Percentiles rank a stretch among this genome's conserved stretches.
Evolutionary conservation across 2,888 invertebrate species (phyloP).

Genomic region (Oegoconia quadripuncta): DNA sequence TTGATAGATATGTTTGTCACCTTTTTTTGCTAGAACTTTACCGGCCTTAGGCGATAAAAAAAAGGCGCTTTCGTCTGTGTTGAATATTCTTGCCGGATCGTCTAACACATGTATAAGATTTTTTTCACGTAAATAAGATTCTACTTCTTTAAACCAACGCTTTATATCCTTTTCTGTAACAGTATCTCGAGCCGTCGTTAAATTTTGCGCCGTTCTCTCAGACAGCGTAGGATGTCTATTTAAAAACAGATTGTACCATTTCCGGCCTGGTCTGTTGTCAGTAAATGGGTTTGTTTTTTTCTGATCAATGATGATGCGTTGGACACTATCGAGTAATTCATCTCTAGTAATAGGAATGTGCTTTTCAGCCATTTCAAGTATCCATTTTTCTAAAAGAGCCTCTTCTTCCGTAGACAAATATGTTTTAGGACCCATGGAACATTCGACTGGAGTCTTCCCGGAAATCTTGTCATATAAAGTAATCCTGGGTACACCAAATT

Average conservation of each 20-base stretch:
- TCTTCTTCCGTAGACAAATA: constrained; percentile 19
- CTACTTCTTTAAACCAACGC: constrained; percentile 27
- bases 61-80: constrained; percentile 42
- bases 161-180: constrained; percentile 27
- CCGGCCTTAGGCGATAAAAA: constrained; percentile 39
- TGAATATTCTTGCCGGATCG: constrained; percentile 23
- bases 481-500: constrained; percentile 15
- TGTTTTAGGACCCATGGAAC: constrained; percentile 23
- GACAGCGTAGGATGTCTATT: constrained; percentile 21
- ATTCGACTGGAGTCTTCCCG: constrained; percentile 14
- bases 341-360: constrained; percentile 27
- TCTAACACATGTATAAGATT: constrained; percentile 12
- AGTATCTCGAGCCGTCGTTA: constrained; percentile 23
- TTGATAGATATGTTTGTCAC: constrained; percentile 29
- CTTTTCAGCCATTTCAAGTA: constrained; percentile 19
- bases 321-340: constrained; percentile 22
- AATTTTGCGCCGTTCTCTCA: constrained; percentile 24
- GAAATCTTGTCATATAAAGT: constrained; percentile 14
- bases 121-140: constrained; percentile 23
- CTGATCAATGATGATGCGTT: constrained; percentile 14
- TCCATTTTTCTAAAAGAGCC: constrained; percentile 24
- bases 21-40: constrained; percentile 36
- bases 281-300: constrained; percentile 1
- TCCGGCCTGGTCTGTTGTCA: constrained; percentile 28
- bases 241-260: constrained; percentile 29